Evolutionary conservation across 1,140 invertebrate species (phyloP).

Genomic region (Thaumatotibia leucotreta): DNA sequence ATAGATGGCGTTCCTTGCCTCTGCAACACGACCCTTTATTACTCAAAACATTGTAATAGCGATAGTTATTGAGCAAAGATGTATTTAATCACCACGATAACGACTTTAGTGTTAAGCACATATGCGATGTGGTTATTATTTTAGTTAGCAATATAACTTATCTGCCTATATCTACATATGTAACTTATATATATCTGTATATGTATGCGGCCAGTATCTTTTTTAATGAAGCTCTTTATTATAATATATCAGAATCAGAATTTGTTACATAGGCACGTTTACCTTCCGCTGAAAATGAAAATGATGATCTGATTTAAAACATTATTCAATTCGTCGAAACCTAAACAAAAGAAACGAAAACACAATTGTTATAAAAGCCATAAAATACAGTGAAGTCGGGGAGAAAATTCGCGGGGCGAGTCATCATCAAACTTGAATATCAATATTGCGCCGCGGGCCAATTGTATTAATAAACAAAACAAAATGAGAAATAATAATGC

Average conservation of each 20-base stretch:
- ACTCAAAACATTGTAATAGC: constrained; percentile 1
- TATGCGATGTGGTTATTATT: neutral
- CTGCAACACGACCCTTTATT: constrained; percentile 2
- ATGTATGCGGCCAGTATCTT: no score
- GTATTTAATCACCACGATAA: neutral
- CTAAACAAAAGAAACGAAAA: constrained; percentile 54
- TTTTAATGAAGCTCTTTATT: no score
- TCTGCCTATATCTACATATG: no score
- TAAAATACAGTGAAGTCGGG: constrained; percentile 61
- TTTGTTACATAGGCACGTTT: neutral
- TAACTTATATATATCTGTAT: no score
- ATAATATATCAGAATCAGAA: neutral
- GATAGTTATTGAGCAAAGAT: neutral
- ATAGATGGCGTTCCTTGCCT: neutral
- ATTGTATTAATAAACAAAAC: constrained; percentile 77
- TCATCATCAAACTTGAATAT: constrained; percentile 76
- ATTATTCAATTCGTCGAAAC: constrained; percentile 40
- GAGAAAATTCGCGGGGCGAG: constrained; percentile 62
- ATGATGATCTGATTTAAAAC: constrained; percentile 42
- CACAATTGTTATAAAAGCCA: constrained; percentile 64
- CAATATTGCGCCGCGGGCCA: constrained; percentile 75
- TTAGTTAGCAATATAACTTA: neutral
- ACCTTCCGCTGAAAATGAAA: neutral
- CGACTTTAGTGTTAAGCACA: neutral
- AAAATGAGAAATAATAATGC: constrained; percentile 77